Evolutionary conservation across 2,797 vertebrate species (phyloP).

Genomic region (Anguilla anguilla): DNA sequence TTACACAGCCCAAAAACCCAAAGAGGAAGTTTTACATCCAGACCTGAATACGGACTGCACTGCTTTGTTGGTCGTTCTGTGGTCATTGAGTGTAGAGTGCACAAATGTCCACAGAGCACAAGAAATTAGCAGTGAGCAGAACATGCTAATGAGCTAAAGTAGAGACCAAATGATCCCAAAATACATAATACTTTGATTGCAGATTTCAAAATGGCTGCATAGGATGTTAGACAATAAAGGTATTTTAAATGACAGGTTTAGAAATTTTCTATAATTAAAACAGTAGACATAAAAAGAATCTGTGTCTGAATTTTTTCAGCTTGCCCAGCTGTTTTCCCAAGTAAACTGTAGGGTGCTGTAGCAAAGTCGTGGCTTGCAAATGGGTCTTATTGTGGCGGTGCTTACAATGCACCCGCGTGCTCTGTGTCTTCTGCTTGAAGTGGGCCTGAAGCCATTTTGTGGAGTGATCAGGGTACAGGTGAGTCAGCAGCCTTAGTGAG

Average conservation of each 20-base stretch:
- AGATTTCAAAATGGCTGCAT: neutral
- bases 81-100: neutral
- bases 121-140: neutral
- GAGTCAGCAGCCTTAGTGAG: neutral
- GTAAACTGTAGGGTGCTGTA: constrained; percentile 59
- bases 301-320: neutral
- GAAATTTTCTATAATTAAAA: neutral
- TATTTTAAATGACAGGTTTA: neutral
- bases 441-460: neutral
- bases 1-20: neutral
- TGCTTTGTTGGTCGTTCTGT: neutral
- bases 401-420: neutral
- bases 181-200: neutral
- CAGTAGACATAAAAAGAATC: neutral
- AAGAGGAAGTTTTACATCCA: neutral
- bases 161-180: neutral
- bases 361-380: constrained; percentile 47
- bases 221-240: neutral
- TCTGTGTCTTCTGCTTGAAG: neutral
- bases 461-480: neutral
- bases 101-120: neutral
- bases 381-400: neutral
- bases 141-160: neutral
- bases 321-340: constrained; percentile 46
- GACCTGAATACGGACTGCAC: neutral